Evolutionary conservation across 2,113 vertebrate species (phyloP), one percentile per base, ranked within the genome.

Genomic region (Phasianus colchicus): DNA sequence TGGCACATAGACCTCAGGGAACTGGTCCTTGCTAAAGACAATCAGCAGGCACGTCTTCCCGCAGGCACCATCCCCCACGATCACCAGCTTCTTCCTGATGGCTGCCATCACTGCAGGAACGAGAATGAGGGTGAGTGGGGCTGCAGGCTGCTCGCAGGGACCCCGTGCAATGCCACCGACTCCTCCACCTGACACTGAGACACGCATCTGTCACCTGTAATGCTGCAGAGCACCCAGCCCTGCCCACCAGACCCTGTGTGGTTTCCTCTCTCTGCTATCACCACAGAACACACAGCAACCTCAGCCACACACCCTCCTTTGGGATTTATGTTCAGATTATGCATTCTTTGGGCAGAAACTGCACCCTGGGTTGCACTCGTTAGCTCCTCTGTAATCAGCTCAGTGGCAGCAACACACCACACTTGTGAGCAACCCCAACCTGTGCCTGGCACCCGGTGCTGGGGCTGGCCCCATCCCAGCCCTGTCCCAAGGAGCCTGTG

Each of bases 21-120:
- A 99, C 97, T 99, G 99, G 90, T 99, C 99, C 88, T 99, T 99
- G 95, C 99, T 99, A 98, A 99, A 99, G 71, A 99, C 99, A 1
- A 99, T 99, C 78, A 99, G 98, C 74, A 99, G 98, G 72, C 99
- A 99, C 8, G 99, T 99, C 94, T 99, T 99, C 5, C 99, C 99
- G 2, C 99, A 99, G 2, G 99, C 99, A 18, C 99, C 99, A 9
- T 99, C 99, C 4, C 99, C 99, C 67, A 99, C 99, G 9, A 99
- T 99, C 97, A 99, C 99, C 97, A 99, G 97, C 97, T 99, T 99
- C 98, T 99, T 99, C 72, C 99, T 98, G 97, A 99, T 99, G 10
- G 99, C 99, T 2, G 99, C 99, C 99, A 99, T 99, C 6, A 96
- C 98, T 98, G 97, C 2, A 20, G 89, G 88, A 36, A 95, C 67